Base-by-base conservation (phyloP, 2,888 invertebrate genomes). In the Hipparchia semele region DNA sequence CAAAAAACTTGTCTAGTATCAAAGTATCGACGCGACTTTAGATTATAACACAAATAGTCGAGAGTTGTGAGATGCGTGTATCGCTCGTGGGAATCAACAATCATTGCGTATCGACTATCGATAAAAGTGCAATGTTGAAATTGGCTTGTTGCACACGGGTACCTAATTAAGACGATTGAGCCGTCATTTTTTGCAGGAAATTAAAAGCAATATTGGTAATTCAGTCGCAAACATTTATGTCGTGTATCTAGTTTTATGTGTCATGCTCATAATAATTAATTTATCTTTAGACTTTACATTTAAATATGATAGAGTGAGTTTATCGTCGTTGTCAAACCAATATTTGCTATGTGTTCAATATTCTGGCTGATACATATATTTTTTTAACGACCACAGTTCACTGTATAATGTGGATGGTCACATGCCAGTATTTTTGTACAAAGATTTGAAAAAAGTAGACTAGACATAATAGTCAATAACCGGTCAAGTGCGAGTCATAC, bases 1-100 rank as follows among this genome's bases (percentile, higher is more conserved):
- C 0, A 67, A 67, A 58, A 65, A 53, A 6, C 10, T 23, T 53
- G 65, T 49, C 49, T 58, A 2, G 2, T 51, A 56, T 6, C 6
- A 7, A 49, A 7, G 45, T 61, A 45, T 69, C 5, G 51, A 54
- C 53, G 13, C 8, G 61, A 6, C 69, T 53, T 66, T 53, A 73
- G 33, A n/a, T 64, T 70, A 45, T 39, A 65, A 3, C 56, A 67
- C 10, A 60, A 60, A 73, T 53, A 65, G 54, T 45, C 46, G n/a
- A 23, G 6, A 45, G 46, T 53, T 61, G 61, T 61, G 33, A 69
- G 69, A 68, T 70, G 67, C 70, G 61, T 73, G 45, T 69, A 61
- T 61, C 54, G 39, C 49, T 49, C 70, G 67, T 70, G 73, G 70
- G 73, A 73, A 73, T 73, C 70, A 45, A 70, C 70, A 67, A 70